phyloP scores from a whole-genome alignment of 2,888 invertebrate genomes.

The Anorthoa munda region DNA sequence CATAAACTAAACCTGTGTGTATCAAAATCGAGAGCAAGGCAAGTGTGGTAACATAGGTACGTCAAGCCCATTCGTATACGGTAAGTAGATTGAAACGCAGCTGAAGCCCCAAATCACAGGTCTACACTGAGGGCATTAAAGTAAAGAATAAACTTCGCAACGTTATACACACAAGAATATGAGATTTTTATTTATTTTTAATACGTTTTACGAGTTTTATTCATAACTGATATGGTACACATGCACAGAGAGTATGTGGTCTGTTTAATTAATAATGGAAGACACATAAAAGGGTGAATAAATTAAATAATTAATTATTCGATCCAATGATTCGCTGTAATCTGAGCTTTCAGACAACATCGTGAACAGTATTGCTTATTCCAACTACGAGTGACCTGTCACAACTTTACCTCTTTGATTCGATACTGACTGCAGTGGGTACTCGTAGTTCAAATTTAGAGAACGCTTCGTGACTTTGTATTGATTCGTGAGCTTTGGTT shows the following conservation, averaged over 20 bases:
- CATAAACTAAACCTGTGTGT: too few relatives aligned
- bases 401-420: slow-evolving; percentile 26
- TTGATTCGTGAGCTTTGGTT: too few relatives aligned
- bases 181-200: slow-evolving; percentile 36
- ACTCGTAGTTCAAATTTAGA: too few relatives aligned
- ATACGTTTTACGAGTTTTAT: not conserved
- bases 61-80: slow-evolving; percentile 30
- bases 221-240: too few relatives aligned
- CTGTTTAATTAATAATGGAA: too few relatives aligned
- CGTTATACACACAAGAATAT: slow-evolving; percentile 14
- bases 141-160: slow-evolving; percentile 47
- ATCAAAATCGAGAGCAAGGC: slow-evolving; percentile 6
- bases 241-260: not conserved
- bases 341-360: too few relatives aligned
- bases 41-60: slow-evolving; percentile 4
- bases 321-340: too few relatives aligned
- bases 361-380: slow-evolving; percentile 17
- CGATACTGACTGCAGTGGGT: not conserved
- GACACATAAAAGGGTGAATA: too few relatives aligned
- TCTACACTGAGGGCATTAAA: slow-evolving; percentile 55
- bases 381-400: slow-evolving; percentile 12
- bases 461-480: too few relatives aligned
- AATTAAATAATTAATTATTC: too few relatives aligned
- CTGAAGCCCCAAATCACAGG: slow-evolving; percentile 28
- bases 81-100: slow-evolving; percentile 55